Base-by-base conservation (phyloP, 92 coral and sea anemone genomes). In the Isaurus tuberculatus region DNA sequence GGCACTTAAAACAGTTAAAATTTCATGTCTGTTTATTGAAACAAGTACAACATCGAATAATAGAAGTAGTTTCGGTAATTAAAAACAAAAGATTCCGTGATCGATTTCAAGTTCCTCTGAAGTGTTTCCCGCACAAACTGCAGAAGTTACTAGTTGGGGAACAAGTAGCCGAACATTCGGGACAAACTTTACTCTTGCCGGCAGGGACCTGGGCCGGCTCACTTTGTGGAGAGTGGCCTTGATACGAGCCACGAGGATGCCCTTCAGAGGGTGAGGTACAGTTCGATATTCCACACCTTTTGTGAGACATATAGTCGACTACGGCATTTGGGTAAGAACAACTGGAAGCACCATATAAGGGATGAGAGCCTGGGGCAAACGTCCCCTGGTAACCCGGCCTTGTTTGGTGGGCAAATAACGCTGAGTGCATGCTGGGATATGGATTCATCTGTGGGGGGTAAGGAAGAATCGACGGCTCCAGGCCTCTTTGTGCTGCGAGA, bases 81-180 rank as follows among this genome's bases (percentile, higher is more conserved):
- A 11, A 19, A 49, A 15, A 49, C 13, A 48, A 10, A 0, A 48
- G 3, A 16, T 48, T 55, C 0, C 27, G 7, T 55, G 63, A 17
- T 55, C 23, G 63, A 55, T 14, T 46, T 87, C 78, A 92, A 23
- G 90, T 72, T 48, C 85, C 94, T 86, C 88, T 91, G 71, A 93
- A 91, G 53, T 90, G 79, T 75, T 89, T 93, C 15, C 97, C 97
- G 46, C 97, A 93, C 5, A 91, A 84, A 37, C 90, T 80, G 33
- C 97, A 93, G 84, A 91, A 93, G 84, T 93, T 91, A 73, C 92
- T 93, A 27, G 86, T 58, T 15, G 90, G 72, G 9, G 88, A 75
- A 32, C 93, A 91, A 23, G 79, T 91, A 16, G 89, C 84, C 8
- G 94, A 88, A 57, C 97, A 93, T 42, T 93, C 92, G 2, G 91